Conservation (phyloP, 1,140 invertebrate genomes). For the Daktulosphaira vitifoliae region DNA sequence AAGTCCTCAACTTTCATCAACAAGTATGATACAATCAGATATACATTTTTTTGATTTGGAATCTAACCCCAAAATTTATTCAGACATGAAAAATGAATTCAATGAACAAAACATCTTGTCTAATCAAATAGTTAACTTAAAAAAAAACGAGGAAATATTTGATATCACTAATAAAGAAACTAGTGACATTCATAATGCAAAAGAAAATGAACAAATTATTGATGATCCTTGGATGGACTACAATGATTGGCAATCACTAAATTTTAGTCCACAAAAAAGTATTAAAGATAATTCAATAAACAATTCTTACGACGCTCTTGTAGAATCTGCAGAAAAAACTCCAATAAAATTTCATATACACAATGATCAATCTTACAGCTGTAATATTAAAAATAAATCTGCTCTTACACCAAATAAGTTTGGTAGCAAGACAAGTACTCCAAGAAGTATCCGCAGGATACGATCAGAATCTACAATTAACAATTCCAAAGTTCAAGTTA, state of each 20-base stretch:
- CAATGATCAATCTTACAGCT: no score
- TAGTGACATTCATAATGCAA: no score
- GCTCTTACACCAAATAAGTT: constrained; percentile 9
- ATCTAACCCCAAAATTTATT: no score
- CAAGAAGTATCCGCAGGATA: constrained; percentile 16
- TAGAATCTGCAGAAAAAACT: background rate
- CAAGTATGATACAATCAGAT: no score
- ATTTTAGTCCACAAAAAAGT: constrained; percentile 12
- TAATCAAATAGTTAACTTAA: no score
- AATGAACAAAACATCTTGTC: no score
- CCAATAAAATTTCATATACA: no score
- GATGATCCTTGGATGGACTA: constrained; percentile 23
- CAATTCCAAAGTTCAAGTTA: constrained; percentile 23
- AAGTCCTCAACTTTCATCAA: no score
- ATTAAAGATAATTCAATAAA: background rate
- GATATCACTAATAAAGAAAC: no score
- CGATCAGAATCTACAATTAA: constrained; percentile 10
- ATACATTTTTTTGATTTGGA: no score
- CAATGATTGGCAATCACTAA: background rate
- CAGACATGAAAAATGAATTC: no score
- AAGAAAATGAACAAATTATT: constrained; percentile 20
- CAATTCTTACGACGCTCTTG: background rate
- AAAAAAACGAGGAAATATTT: no score
- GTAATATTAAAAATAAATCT: constrained; percentile 11
- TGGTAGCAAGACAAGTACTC: background rate